phyloP scores from a whole-genome alignment of 2,888 invertebrate genomes.

The Ganaspis brasiliensis region DNA sequence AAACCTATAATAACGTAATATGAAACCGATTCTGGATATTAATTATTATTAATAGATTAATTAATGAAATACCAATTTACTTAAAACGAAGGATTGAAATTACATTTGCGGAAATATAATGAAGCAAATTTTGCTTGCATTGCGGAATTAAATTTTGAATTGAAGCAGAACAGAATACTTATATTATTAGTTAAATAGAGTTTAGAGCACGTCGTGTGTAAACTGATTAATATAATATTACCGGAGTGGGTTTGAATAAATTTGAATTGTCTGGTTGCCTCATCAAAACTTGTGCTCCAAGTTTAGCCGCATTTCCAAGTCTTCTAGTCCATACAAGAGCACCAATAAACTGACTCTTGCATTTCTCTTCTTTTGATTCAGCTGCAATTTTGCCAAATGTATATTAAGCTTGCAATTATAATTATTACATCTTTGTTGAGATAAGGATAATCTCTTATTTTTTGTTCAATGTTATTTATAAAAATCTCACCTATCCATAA shows the following conservation, averaged over 20 bases:
- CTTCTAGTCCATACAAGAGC: conserved; percentile 89
- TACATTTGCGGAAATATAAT: background rate
- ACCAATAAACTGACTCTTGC: conserved; percentile 78
- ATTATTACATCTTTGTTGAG: background rate
- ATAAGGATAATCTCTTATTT: conserved; percentile 54
- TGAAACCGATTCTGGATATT: too few relatives aligned
- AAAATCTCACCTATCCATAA: conserved; percentile 79
- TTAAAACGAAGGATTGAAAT: too few relatives aligned
- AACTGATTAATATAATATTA: conserved; percentile 70
- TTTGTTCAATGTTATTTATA: too few relatives aligned
- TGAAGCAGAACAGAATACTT: background rate
- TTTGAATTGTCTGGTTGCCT: conserved; percentile 85
- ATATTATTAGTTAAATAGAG: background rate
- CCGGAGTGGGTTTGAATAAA: conserved; percentile 85
- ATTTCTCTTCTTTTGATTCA: conserved; percentile 75
- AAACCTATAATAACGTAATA: too few relatives aligned
- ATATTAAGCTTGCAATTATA: background rate
- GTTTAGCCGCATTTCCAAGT: conserved; percentile 87
- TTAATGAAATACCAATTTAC: background rate
- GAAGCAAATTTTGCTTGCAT: conserved; percentile 4
- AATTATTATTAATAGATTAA: background rate
- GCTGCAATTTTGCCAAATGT: conserved; percentile 65
- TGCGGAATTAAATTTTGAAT: background rate
- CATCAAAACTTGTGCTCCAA: conserved; percentile 88
- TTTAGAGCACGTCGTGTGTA: conserved; percentile 13